Conservation (phyloP, 2,797 vertebrate genomes). For the Vipera latastei region DNA sequence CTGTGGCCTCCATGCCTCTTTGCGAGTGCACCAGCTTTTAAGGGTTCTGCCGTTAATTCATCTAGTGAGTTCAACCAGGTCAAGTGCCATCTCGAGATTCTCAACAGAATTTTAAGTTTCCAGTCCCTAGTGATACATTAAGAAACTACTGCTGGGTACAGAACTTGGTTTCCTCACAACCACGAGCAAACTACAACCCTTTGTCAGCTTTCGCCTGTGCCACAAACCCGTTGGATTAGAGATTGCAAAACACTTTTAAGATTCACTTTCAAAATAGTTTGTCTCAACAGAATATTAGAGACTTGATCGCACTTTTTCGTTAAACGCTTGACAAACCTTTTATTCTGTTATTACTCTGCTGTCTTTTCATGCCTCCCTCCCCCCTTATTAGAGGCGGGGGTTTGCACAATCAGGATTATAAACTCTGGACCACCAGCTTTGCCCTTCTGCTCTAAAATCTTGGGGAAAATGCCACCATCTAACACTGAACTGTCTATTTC, state of each 20-base stretch:
- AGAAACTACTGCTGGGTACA: not conserved
- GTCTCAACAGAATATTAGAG: not conserved
- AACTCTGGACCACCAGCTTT: accelerated
- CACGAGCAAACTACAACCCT: not conserved
- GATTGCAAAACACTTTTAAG: not conserved
- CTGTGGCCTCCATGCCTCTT: not conserved
- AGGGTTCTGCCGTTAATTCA: not conserved
- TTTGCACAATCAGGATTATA: not conserved
- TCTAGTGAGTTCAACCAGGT: not conserved
- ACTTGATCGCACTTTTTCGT: not conserved
- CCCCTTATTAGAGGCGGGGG: not conserved
- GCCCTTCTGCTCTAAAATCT: not conserved
- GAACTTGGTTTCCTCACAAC: not conserved
- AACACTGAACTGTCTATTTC: not conserved
- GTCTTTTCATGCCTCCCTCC: not conserved
- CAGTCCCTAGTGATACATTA: not conserved
- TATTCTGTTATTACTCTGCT: not conserved
- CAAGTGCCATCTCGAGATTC: not conserved
- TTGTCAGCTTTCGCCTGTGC: not conserved
- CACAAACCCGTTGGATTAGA: not conserved
- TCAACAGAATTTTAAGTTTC: not conserved
- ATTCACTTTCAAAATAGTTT: not conserved
- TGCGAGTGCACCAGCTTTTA: not conserved
- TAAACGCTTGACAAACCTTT: not conserved
- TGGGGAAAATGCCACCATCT: not conserved